Percentiles rank a stretch among this genome's conserved stretches.
phyloP scores from a whole-genome alignment of 2,113 vertebrate genomes.

The Macheiramphus alcinus region DNA sequence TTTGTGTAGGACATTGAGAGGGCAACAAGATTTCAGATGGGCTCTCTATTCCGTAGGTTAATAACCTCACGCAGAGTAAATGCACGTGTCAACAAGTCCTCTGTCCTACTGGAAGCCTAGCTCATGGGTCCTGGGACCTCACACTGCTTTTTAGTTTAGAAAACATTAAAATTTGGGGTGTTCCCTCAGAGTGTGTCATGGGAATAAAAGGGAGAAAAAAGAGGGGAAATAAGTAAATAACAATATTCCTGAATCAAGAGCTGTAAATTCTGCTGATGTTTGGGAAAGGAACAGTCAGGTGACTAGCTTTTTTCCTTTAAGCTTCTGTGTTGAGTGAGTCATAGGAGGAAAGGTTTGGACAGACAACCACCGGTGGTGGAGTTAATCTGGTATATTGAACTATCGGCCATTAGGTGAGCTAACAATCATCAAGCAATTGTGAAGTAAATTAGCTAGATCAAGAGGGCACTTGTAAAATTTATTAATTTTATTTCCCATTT shows the following conservation, averaged over 20 bases:
- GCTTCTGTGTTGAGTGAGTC: neutral
- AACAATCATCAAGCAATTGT: neutral
- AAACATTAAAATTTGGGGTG: neutral
- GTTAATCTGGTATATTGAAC: neutral
- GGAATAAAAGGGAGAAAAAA: neutral
- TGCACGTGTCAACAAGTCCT: neutral
- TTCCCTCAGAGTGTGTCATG: neutral
- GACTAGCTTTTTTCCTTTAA: neutral
- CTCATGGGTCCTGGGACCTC: neutral
- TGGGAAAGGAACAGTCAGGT: neutral
- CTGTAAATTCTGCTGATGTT: neutral
- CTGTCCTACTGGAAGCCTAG: neutral
- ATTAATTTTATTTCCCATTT: constrained; percentile 27
- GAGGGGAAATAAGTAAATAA: neutral
- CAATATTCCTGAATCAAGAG: neutral
- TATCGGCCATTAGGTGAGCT: neutral
- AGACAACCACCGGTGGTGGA: neutral
- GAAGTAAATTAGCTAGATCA: constrained; percentile 19
- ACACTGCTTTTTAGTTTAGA: neutral
- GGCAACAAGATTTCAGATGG: neutral
- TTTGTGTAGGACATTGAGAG: neutral
- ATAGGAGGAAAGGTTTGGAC: neutral
- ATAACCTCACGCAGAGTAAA: neutral
- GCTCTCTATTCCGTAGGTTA: neutral
- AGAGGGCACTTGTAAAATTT: constrained; percentile 2